phyloP scores from a whole-genome alignment of 2,113 vertebrate species.

The Sminthopsis crassicaudata region DNA sequence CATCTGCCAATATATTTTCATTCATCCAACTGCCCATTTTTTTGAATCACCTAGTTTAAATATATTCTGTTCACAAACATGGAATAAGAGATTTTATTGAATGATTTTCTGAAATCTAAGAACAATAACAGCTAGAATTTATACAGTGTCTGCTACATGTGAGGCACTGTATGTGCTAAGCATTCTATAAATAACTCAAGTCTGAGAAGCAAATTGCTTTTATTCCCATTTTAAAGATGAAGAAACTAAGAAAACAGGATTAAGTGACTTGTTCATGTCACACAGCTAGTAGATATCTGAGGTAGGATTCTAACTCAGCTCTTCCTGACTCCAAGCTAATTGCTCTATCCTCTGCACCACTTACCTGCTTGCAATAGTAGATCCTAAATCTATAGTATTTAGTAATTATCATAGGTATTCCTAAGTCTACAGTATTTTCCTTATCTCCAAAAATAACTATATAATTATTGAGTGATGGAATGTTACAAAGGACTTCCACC shows the following conservation, averaged over 20 bases:
- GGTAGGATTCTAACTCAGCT: background rate
- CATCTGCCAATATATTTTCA: background rate
- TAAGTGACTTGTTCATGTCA: background rate
- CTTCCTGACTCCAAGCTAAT: background rate
- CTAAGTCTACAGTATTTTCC: background rate
- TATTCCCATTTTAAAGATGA: background rate
- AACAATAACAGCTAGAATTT: background rate
- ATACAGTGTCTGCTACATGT: background rate
- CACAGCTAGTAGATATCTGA: background rate
- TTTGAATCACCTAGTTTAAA: background rate
- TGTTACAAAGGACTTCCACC: background rate
- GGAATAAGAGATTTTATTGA: background rate
- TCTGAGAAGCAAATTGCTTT: background rate
- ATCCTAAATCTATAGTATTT: background rate
- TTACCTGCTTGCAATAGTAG: background rate
- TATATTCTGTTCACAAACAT: background rate
- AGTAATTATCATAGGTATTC: background rate
- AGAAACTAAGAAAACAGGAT: background rate
- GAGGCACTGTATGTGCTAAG: background rate
- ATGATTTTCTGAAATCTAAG: background rate
- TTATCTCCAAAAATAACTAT: background rate
- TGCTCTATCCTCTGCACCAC: background rate
- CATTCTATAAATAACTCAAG: background rate
- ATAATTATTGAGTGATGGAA: background rate
- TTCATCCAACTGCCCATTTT: background rate